Base-by-base conservation (phyloP, 2,113 vertebrate genomes). In the Fukomys damarensis region DNA sequence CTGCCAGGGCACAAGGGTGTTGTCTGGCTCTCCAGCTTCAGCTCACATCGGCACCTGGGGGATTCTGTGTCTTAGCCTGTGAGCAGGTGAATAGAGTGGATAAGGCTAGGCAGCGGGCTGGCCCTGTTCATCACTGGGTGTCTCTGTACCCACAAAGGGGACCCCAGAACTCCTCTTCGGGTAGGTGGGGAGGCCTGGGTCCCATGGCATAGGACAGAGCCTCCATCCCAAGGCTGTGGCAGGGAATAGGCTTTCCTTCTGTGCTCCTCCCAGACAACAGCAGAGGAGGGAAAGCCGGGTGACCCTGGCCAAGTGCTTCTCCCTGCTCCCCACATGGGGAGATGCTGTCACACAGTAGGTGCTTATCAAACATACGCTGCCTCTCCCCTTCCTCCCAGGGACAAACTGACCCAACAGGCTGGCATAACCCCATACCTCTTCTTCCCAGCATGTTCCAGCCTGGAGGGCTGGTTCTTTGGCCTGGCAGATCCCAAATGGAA, bases 11-110 rank as follows among this genome's bases (percentile, higher is more conserved):
- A 28, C 11, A 3, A 19, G 28, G 3, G 7, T 10, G 43, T 11
- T 12, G 12, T 11, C 58, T 59, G 9, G 41, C 32, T 72, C 38
- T 77, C 38, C 35, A 43, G 7, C 19, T 41, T 10, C 0, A 3
- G 79, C 16, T 14, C 3, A 4, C 52, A 66, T 19, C 1, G 30
- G 52, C 56, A 9, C 0, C 0, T 0, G 30, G 24, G 0, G 5
- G 61, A 32, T 5, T 54, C 19, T 11, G 0, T 0, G 0, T 5
- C 8, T 17, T 13, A 38, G 32, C 1, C 0, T 8, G 8, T 5
- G 7, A 76, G 38, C 5, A 28, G 43, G 30, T 0, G 13, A 41
- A 7, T 24, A 54, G n/a, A 56, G 35, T 52, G n/a, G 41, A 6
- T 1, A 61, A 46, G 19, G 19, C 7, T 0, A 7, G 61, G 54